Percentiles rank a stretch among this genome's conserved stretches.
Conservation (phyloP, 2,797 vertebrate genomes). For the Urophycis tenuis region DNA sequence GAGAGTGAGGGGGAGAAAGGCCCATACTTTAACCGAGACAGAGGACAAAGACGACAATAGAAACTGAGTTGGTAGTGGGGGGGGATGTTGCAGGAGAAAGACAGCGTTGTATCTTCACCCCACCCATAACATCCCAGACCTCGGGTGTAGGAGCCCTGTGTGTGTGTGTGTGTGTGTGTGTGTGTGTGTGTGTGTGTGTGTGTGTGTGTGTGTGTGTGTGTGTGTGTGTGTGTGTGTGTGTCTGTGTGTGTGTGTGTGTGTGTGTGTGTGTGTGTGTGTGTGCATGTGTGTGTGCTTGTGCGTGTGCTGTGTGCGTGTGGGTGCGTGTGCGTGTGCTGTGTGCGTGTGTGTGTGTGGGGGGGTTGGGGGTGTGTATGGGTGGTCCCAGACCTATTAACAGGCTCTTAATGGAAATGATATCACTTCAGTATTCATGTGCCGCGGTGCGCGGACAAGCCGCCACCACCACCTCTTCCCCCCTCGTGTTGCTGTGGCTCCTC, state of each 20-base stretch:
- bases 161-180: too few relatives aligned
- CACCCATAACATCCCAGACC: conserved; percentile 32
- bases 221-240: too few relatives aligned
- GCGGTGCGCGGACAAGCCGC: neutral
- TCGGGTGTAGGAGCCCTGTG: conserved; percentile 46
- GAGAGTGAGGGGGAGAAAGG: conserved; percentile 43
- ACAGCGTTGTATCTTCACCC: conserved; percentile 46
- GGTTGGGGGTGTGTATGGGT: conserved; percentile 37
- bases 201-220: too few relatives aligned
- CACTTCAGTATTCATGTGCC: conserved; percentile 41
- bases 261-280: too few relatives aligned
- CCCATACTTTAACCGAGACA: conserved; percentile 24
- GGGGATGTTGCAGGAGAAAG: conserved; percentile 43
- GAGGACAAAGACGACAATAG: conserved; percentile 32
- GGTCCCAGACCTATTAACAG: conserved; percentile 57
- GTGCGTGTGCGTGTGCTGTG: too few relatives aligned
- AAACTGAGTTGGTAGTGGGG: conserved; percentile 38
- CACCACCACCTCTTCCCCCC: neutral
- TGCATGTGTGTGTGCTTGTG: too few relatives aligned
- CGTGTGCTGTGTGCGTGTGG: too few relatives aligned
- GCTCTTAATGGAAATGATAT: conserved; percentile 69
- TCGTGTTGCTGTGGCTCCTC: neutral
- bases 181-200: too few relatives aligned
- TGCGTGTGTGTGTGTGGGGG: too few relatives aligned
- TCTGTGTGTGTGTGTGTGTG: too few relatives aligned